These are phyloP conservation scores for Aphelinus certus DNA, from an alignment of 1,140 invertebrate species.

Conservation along the genomic window DNA sequence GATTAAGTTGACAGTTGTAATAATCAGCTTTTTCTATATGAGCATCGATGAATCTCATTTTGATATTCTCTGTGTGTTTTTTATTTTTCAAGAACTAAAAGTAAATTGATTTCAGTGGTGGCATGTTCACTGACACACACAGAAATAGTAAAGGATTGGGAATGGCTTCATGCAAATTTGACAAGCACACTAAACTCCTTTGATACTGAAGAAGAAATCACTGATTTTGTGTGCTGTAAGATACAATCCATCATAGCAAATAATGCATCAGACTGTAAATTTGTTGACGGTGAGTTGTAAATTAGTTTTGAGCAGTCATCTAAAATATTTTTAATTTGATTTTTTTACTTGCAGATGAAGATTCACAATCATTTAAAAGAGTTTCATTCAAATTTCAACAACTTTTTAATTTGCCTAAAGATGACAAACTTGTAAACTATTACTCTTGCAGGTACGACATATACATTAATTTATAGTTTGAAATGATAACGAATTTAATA, in stretches of 20 bases:
- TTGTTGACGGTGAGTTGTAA: slow-evolving; percentile 65
- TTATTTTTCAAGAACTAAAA: not conserved
- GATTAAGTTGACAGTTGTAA: not conserved
- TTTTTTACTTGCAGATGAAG: slow-evolving; percentile 75
- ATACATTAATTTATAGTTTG: slow-evolving; percentile 35
- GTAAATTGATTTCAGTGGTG: slow-evolving; percentile 74
- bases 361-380: slow-evolving; percentile 82
- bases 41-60: too few relatives aligned
- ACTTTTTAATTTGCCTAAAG: slow-evolving; percentile 89
- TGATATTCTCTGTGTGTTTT: too few relatives aligned
- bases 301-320: not conserved
- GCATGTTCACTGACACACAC: slow-evolving; percentile 84
- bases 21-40: too few relatives aligned
- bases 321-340: slow-evolving; percentile 41
- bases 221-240: slow-evolving; percentile 96
- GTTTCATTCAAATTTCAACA: slow-evolving; percentile 87
- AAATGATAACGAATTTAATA: slow-evolving; percentile 19
- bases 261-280: slow-evolving; percentile 60
- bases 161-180: slow-evolving; percentile 91
- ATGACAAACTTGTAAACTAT: slow-evolving; percentile 96
- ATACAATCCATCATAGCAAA: slow-evolving; percentile 90
- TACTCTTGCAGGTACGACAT: slow-evolving; percentile 86
- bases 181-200: slow-evolving; percentile 87
- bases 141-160: slow-evolving; percentile 93
- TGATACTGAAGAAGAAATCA: slow-evolving; percentile 93